These are phyloP conservation scores for Rhagophthalmus giganteus DNA, from an alignment of 2,888 invertebrate species.

Conservation along the genomic window DNA sequence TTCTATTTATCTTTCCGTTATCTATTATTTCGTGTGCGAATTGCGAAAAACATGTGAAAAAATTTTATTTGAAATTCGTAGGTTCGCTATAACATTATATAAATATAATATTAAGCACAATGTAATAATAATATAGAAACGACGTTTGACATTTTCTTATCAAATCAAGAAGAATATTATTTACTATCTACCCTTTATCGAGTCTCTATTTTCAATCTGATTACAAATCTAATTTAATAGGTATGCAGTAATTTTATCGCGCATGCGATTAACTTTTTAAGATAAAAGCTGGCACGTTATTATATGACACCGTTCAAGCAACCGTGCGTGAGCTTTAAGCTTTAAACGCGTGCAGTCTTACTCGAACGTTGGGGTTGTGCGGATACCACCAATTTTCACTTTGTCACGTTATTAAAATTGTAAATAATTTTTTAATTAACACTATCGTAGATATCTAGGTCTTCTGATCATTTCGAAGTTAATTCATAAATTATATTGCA, in stretches of 20 bases:
- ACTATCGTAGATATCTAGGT: no score
- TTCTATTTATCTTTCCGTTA: conserved; percentile 1
- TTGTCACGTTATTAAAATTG: conserved; percentile 12
- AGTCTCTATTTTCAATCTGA: no score
- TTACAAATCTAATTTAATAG: not conserved
- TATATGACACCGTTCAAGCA: conserved; percentile 24
- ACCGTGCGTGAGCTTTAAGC: conserved; percentile 29
- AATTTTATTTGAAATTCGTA: no score
- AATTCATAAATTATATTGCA: no score
- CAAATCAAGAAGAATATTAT: no score
- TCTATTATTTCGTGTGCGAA: not conserved
- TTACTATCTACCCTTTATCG: no score
- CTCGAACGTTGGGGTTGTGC: conserved; percentile 11
- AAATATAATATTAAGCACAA: no score
- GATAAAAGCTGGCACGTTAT: conserved; percentile 28
- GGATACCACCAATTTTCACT: conserved; percentile 4
- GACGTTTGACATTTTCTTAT: no score
- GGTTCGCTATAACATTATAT: no score
- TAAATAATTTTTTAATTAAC: no score
- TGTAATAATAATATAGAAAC: no score
- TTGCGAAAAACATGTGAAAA: not conserved
- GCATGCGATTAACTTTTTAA: conserved; percentile 25
- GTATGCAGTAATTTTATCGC: conserved; percentile 7
- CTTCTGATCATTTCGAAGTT: no score
- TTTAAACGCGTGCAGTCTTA: conserved; percentile 30